phyloP scores from a whole-genome alignment of 2,888 invertebrate species.

The Perizoma flavofasciatum region DNA sequence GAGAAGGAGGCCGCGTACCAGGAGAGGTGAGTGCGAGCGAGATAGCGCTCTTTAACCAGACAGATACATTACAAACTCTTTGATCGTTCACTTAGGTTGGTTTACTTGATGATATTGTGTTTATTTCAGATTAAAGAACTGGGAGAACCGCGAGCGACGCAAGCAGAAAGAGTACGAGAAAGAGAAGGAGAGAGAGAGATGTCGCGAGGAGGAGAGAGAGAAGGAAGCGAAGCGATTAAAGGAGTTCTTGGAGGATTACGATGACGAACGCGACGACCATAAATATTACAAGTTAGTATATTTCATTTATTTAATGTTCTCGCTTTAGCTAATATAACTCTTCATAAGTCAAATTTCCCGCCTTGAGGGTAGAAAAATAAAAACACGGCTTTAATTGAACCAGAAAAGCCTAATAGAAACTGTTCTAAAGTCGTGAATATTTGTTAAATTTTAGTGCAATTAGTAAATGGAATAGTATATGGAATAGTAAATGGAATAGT shows the following conservation, averaged over 20 bases:
- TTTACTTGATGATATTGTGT: too few relatives aligned
- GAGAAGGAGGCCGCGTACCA: slow-evolving; percentile 99
- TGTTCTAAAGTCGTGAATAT: too few relatives aligned
- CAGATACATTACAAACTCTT: too few relatives aligned
- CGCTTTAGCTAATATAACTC: background rate
- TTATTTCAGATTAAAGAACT: slow-evolving; percentile 77
- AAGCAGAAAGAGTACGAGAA: slow-evolving; percentile 95
- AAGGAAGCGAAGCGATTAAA: slow-evolving; percentile 96
- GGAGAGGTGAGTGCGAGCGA: slow-evolving; percentile 83
- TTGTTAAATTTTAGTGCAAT: too few relatives aligned
- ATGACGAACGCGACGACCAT: slow-evolving; percentile 98
- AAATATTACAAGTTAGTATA: slow-evolving; percentile 94
- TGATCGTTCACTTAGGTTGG: too few relatives aligned
- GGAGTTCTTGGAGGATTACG: slow-evolving; percentile 99
- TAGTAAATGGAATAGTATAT: too few relatives aligned
- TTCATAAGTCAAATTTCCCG: too few relatives aligned
- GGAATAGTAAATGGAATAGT: too few relatives aligned
- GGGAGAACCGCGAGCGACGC: slow-evolving; percentile 96
- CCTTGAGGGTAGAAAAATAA: too few relatives aligned
- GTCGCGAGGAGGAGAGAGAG: slow-evolving; percentile 93
- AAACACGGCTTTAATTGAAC: too few relatives aligned
- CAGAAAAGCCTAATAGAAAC: too few relatives aligned
- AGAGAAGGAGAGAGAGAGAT: slow-evolving; percentile 88
- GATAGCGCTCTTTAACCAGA: background rate
- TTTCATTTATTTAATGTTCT: background rate